Evolutionary conservation across 1,140 invertebrate species (phyloP).

Genomic region (Matsumurasca onukii): DNA sequence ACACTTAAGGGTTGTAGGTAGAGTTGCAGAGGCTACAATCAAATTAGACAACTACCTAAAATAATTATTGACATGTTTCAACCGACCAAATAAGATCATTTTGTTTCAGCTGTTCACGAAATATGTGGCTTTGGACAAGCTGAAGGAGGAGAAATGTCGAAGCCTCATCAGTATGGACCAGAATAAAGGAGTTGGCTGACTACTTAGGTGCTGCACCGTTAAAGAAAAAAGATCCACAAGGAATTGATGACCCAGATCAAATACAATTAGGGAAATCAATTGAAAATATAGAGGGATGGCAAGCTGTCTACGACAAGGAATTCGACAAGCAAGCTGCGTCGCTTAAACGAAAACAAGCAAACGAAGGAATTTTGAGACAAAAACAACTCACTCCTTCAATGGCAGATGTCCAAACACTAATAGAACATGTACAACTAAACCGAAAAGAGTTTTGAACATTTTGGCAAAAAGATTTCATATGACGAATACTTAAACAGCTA

Average conservation of each 20-base stretch:
- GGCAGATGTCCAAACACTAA: not conserved
- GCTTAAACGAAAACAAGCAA: not conserved
- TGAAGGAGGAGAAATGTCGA: constrained; percentile 5
- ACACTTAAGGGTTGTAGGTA: not conserved
- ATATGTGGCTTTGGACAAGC: constrained; percentile 21
- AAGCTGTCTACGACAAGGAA: not conserved
- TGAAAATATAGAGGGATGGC: too few relatives aligned
- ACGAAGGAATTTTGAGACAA: not conserved
- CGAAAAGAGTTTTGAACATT: not conserved
- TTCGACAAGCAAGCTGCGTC: constrained; percentile 9
- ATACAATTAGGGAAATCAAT: too few relatives aligned
- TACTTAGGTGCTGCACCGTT: not conserved
- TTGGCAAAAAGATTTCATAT: not conserved
- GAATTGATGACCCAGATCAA: not conserved
- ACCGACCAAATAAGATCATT: not conserved
- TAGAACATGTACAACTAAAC: constrained; percentile 2
- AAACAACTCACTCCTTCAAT: too few relatives aligned
- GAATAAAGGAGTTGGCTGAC: not conserved
- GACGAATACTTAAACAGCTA: not conserved
- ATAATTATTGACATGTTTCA: not conserved
- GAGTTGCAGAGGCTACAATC: not conserved
- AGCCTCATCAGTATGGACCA: constrained; percentile 24
- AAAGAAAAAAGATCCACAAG: not conserved
- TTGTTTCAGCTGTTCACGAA: not conserved
- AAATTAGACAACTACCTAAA: not conserved